phyloP scores from a whole-genome alignment of 2,888 invertebrate genomes.

The Amphimallon solstitiale region DNA sequence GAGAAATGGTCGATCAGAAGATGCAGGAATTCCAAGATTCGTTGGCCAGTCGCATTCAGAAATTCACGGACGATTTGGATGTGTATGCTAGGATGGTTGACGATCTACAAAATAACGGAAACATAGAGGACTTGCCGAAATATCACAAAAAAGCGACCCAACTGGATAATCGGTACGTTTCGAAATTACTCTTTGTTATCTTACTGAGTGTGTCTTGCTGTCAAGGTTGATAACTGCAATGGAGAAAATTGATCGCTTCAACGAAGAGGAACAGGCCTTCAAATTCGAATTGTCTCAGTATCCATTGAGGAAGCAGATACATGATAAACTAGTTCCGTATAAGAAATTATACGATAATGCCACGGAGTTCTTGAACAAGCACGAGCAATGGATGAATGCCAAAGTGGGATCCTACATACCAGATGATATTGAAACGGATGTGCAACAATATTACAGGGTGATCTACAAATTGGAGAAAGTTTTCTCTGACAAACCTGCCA shows the following conservation, averaged over 20 bases:
- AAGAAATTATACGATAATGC: conserved; percentile 91
- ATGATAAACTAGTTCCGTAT: conserved; percentile 85
- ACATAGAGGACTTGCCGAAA: conserved; percentile 81
- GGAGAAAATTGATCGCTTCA: conserved; percentile 85
- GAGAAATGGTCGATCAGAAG: conserved; percentile 82
- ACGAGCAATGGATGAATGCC: conserved; percentile 86
- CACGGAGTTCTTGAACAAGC: conserved; percentile 84
- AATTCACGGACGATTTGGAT: conserved; percentile 85
- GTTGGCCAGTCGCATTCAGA: conserved; percentile 79
- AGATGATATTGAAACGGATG: conserved; percentile 86
- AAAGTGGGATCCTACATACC: conserved; percentile 88
- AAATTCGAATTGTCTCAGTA: conserved; percentile 91
- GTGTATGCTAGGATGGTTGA: conserved; percentile 82
- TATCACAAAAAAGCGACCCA: conserved; percentile 85
- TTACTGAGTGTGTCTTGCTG: neutral
- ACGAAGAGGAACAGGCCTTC: conserved; percentile 89
- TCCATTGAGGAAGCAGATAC: conserved; percentile 81
- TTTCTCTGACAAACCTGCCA: conserved; percentile 80
- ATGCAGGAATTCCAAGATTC: conserved; percentile 86
- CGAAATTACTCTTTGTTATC: neutral
- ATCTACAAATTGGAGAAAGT: conserved; percentile 90
- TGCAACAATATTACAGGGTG: conserved; percentile 74
- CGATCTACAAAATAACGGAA: conserved; percentile 88
- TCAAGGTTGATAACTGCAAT: conserved; percentile 76
- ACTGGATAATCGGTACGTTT: conserved; percentile 73